Percentiles rank a stretch among this genome's conserved stretches.
Conservation (phyloP, 2,113 vertebrate species). For the Syngnathoides biaculeatus region DNA sequence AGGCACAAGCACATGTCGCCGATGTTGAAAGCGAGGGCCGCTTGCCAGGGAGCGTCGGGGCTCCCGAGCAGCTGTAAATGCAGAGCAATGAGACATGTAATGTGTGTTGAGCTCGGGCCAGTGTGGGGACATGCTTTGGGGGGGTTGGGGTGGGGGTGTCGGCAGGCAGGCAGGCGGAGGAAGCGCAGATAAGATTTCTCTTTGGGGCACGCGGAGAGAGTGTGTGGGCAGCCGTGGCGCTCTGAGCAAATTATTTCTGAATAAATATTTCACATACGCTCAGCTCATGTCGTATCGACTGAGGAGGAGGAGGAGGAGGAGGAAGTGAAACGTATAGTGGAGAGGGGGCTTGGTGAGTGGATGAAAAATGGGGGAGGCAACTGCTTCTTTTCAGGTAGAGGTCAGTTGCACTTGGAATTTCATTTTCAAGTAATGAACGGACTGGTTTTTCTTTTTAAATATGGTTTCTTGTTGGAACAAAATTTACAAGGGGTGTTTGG, state of each 20-base stretch:
- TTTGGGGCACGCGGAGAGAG: slow-evolving; percentile 65
- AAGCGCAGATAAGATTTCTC: slow-evolving; percentile 69
- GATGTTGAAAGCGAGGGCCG: slow-evolving; percentile 4
- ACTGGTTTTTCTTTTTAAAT: not conserved
- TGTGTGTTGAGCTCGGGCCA: slow-evolving; percentile 62
- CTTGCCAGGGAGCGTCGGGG: slow-evolving; percentile 31
- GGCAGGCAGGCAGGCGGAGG: slow-evolving; percentile 44
- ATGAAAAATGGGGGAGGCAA: slow-evolving; percentile 8
- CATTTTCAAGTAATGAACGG: slow-evolving; percentile 4
- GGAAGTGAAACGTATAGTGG: slow-evolving; percentile 6
- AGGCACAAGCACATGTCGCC: slow-evolving; percentile 73
- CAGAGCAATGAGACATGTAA: slow-evolving; percentile 73
- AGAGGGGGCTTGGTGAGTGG: not conserved
- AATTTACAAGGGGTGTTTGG: not conserved
- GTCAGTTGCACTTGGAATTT: slow-evolving; percentile 8
- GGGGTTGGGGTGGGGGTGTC: slow-evolving; percentile 30
- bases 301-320: slow-evolving; percentile 26
- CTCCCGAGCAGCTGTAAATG: slow-evolving; percentile 67
- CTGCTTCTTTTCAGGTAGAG: not conserved
- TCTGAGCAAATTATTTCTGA: slow-evolving; percentile 61
- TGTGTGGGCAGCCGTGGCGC: slow-evolving; percentile 65
- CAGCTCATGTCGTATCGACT: slow-evolving; percentile 67
- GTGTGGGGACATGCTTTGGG: slow-evolving; percentile 65
- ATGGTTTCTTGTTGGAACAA: not conserved
- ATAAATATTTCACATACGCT: slow-evolving; percentile 76